Evolutionary conservation across 1,140 invertebrate genomes (phyloP), one percentile per base, ranked within the genome.

Genomic region (Panonychus citri): DNA sequence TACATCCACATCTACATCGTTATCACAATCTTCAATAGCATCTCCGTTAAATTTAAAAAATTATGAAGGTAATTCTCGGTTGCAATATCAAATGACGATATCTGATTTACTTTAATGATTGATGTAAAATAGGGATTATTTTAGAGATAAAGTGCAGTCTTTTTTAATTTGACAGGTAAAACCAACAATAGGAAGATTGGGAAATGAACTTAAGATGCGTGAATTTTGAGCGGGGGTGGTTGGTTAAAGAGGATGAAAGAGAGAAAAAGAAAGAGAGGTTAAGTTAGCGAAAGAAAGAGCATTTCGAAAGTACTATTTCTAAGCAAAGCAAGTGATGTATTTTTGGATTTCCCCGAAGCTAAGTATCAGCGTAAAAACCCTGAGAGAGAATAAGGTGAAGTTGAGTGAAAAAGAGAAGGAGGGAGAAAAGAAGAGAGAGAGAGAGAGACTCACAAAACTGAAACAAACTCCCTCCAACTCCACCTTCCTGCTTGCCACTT

Each of bases 41-140:
- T 43, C 21, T 51, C 46, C 65, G 62, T 68, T 84, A 28, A 78
- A 85, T 62, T 75, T 81, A 63, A 76, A 76, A 65, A 86, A 86
- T 67, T 83, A 82, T 68, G 76, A 79, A 68, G 83, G 83, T 85
- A 67, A 77, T 25, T 8, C 10, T 27, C 26, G 27, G 27, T 26
- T 51, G 13, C 26, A 40, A 17, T 40, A 40, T 40, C 39, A 13
- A 2, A 17, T n/a, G 19, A 17, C 39, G 19, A 40, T n/a, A 3
- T 40, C 19, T 13, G 19, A 13, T n/a, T n/a, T 40, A n/a, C 13
- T 40, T 40, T 40, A n/a, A 40, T 13, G 7, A 17, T n/a, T 17
- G 7, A 17, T 40, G 7, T 40, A 40, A 13, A 40, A 13, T 39
- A 40, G 13, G 13, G 19, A n/a, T n/a, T 40, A 40, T 40, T 10